These are phyloP conservation scores for Plagiodera versicolora DNA, from an alignment of 2,888 invertebrate genomes.

Conservation along the genomic window DNA sequence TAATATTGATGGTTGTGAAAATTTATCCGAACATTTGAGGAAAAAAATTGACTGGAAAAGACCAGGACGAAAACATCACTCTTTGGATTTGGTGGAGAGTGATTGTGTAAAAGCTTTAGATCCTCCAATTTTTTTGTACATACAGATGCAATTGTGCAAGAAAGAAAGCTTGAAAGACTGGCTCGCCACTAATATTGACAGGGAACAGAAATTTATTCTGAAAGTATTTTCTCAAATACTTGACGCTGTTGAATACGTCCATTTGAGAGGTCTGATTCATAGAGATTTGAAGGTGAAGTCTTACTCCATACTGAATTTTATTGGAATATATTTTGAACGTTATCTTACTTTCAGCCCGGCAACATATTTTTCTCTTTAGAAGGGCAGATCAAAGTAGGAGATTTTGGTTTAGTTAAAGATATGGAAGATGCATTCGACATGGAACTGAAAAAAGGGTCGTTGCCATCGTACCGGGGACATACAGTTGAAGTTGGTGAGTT, in stretches of 20 bases:
- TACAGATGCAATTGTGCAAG: slow-evolving; percentile 96
- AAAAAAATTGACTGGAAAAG: slow-evolving; percentile 44
- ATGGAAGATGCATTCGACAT: slow-evolving; percentile 63
- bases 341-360: slow-evolving; percentile 65
- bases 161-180: slow-evolving; percentile 90
- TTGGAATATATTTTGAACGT: not conserved
- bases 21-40: slow-evolving; percentile 30
- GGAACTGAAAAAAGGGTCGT: slow-evolving; percentile 49
- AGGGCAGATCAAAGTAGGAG: slow-evolving; percentile 92
- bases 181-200: slow-evolving; percentile 66
- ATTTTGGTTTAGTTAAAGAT: slow-evolving; percentile 96
- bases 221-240: slow-evolving; percentile 88
- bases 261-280: slow-evolving; percentile 89
- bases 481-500: slow-evolving; percentile 66
- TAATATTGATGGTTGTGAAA: not conserved
- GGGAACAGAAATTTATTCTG: slow-evolving; percentile 60
- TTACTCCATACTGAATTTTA: slow-evolving; percentile 10
- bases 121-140: slow-evolving; percentile 76
- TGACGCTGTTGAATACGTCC: slow-evolving; percentile 94
- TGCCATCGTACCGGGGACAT: slow-evolving; percentile 50
- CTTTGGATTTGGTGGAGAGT: slow-evolving; percentile 46
- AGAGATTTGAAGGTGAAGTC: slow-evolving; percentile 83
- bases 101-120: slow-evolving; percentile 23
- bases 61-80: slow-evolving; percentile 48
- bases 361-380: slow-evolving; percentile 93